Conservation (phyloP, 30 jellyfish, hydroid and myxozoan species). For the Aurelia sp. region DNA sequence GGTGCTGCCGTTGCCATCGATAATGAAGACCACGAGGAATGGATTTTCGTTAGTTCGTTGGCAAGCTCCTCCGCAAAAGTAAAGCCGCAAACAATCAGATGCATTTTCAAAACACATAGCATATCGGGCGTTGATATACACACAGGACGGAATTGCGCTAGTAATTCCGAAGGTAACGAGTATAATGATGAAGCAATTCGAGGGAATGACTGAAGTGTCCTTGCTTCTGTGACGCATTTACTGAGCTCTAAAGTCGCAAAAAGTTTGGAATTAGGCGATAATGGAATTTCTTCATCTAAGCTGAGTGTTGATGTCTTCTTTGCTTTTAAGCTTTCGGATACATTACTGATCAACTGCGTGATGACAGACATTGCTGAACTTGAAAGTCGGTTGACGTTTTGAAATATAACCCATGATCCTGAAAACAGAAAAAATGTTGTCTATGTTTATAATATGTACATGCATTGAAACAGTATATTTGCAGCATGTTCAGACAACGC, state of each 20-base stretch:
- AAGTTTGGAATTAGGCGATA: constrained; percentile 39
- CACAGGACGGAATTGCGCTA: constrained; percentile 54
- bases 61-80: constrained; percentile 46
- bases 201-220: constrained; percentile 18
- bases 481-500: no score
- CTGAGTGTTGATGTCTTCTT: constrained; percentile 49
- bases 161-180: constrained; percentile 34
- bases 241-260: constrained; percentile 40
- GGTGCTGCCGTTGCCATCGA: constrained; percentile 22
- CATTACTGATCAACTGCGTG: constrained; percentile 48
- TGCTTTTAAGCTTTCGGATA: constrained; percentile 47
- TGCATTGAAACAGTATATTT: no score
- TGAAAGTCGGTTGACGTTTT: constrained; percentile 29
- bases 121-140: constrained; percentile 57
- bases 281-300: constrained; percentile 45
- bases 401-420: constrained; percentile 73
- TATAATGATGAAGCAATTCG: constrained; percentile 39
- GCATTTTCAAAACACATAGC: constrained; percentile 28
- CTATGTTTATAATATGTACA: no score
- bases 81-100: constrained; percentile 54
- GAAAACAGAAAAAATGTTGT: neutral
- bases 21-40: constrained; percentile 40
- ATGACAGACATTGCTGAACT: constrained; percentile 72
- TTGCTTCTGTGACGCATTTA: neutral
- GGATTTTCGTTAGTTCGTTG: neutral